phyloP scores from a whole-genome alignment of 2,113 vertebrate species.

The Eidolon helvum region DNA sequence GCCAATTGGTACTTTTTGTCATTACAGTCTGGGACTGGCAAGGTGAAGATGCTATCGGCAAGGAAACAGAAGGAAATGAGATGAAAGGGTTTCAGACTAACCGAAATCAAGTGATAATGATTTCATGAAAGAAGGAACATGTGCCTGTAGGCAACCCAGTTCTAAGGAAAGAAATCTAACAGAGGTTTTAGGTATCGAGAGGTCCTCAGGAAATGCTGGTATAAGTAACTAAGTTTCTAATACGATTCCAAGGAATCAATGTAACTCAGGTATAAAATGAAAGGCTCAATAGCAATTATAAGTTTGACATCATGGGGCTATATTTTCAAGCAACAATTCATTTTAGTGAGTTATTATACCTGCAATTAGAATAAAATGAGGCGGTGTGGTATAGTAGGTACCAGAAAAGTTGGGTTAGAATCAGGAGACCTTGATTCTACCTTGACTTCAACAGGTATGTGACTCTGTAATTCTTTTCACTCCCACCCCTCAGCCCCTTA shows the following conservation, averaged over 20 bases:
- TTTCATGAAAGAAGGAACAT: background rate
- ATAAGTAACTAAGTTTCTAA: background rate
- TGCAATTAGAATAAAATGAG: background rate
- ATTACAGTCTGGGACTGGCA: background rate
- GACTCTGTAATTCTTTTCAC: too few relatives aligned
- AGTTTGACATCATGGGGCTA: background rate
- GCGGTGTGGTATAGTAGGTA: fast-evolving
- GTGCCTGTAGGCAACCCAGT: fast-evolving
- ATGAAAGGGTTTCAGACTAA: background rate
- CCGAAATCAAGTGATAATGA: background rate
- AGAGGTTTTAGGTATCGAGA: background rate
- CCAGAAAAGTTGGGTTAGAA: background rate
- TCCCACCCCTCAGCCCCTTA: fast-evolving
- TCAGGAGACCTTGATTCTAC: background rate
- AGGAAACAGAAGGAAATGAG: background rate
- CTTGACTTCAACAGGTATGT: fast-evolving
- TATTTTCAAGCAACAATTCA: background rate
- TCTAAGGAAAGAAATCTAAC: background rate
- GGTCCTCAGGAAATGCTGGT: background rate
- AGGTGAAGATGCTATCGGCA: background rate
- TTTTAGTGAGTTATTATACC: background rate
- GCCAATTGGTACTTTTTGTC: background rate
- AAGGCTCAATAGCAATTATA: background rate
- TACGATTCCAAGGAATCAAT: background rate
- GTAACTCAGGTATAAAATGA: background rate